Evolutionary conservation across 1,140 invertebrate genomes (phyloP), one percentile per base, ranked within the genome.

Genomic region (Heliconius eleuchia): DNA sequence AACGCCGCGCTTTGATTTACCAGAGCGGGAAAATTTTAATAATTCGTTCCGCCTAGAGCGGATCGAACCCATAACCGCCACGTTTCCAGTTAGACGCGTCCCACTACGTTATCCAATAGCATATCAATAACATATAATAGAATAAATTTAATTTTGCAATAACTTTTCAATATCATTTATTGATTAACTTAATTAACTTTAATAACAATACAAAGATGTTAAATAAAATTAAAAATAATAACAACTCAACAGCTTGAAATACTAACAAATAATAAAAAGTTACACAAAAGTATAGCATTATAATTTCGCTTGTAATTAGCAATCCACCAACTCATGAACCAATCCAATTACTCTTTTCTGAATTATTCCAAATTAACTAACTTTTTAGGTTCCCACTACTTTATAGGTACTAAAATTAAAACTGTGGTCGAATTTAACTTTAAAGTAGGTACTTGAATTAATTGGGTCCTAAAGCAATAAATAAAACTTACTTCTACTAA

Each of bases 381-480:
- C 74, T 80, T 77, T 80, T 18, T 71, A 39, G 37, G 50, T 52
- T 18, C 50, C 74, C 50, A 76, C 37, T 46, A 46, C 42, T 46
- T 46, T 46, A 16, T 46, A 46, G 42, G 42, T 46, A 80, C 46
- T 57, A 52, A 77, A 80, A 73, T 80, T 77, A 80, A 80, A 80
- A 80, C 74, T 80, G 74, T 76, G 71, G 75, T 73, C 71, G 42
- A 76, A 80, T 80, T 80, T 80, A 76, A 73, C 52, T 52, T 71
- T 11, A 52, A 55, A 55, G 79, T 80, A 42, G 74, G 71, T 77
- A 42, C 74, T 77, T 71, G 57, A 80, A 73, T 80, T 80, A 80
- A 80, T 80, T 80, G 79, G 74, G 74, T 80, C 74, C 74, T 80
- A 80, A 77, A 60, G 79, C 37, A 76, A 80, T 77, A 80, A 76